Evolutionary conservation across 30 jellyfish, hydroid and myxozoan genomes (phyloP).

Genomic region (Turritopsis rubra): DNA sequence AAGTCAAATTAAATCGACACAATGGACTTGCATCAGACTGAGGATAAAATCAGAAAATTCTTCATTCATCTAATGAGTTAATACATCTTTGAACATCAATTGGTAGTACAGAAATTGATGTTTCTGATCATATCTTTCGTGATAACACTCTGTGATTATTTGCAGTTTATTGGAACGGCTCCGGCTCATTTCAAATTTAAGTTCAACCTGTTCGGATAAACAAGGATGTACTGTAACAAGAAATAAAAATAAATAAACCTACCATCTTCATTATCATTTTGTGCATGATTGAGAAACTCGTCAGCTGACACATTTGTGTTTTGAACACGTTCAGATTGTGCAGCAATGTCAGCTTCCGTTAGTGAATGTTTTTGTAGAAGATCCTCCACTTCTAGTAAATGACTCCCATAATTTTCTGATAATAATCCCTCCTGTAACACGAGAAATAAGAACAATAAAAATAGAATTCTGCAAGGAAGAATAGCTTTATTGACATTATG

Average conservation of each 20-base stretch:
- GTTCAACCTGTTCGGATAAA: too few species aligned
- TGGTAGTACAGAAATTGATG: too few species aligned
- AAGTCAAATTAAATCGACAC: too few species aligned
- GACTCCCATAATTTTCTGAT: constrained; percentile 91
- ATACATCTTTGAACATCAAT: too few species aligned
- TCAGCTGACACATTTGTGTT: constrained; percentile 75
- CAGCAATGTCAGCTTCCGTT: constrained; percentile 90
- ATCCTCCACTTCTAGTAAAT: constrained; percentile 88
- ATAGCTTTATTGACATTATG: background rate
- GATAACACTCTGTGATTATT: too few species aligned
- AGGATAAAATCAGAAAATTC: too few species aligned
- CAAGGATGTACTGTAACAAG: background rate
- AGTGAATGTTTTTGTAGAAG: constrained; percentile 81
- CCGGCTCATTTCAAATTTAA: too few species aligned
- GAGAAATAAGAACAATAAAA: background rate
- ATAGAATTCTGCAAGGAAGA: background rate
- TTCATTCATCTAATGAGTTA: too few species aligned
- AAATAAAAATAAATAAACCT: background rate
- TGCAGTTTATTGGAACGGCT: background rate
- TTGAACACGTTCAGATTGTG: constrained; percentile 86
- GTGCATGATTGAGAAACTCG: constrained; percentile 56
- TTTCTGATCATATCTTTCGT: too few species aligned
- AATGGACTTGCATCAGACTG: too few species aligned
- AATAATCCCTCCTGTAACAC: constrained; percentile 59
- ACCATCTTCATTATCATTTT: constrained; percentile 60